Evolutionary conservation across 2,113 vertebrate species (phyloP).

Genomic region (Pongo pygmaeus): DNA sequence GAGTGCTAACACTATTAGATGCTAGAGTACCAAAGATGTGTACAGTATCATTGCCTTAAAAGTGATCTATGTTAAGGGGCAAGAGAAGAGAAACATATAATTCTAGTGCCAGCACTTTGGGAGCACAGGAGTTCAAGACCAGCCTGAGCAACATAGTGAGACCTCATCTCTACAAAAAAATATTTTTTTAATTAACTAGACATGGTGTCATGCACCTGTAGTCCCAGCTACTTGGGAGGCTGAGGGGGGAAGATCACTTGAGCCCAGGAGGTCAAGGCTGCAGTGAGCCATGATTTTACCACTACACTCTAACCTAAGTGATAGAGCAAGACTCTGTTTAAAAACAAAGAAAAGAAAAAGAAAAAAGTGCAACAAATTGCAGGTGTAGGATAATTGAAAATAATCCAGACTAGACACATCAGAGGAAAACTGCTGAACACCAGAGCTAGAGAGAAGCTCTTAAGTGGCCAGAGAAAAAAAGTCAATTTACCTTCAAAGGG

Average conservation of each 20-base stretch:
- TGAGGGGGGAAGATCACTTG: too few species aligned
- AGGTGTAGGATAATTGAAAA: neutral
- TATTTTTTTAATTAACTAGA: too few species aligned
- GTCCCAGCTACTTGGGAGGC: too few species aligned
- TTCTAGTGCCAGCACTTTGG: neutral
- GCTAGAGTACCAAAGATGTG: neutral
- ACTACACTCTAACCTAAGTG: too few species aligned
- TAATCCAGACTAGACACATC: neutral
- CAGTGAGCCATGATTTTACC: too few species aligned
- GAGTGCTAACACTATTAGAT: neutral
- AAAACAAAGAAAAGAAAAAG: too few species aligned
- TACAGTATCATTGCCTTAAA: neutral
- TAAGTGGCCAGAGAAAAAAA: neutral
- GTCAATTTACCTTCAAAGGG: neutral
- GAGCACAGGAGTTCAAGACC: too few species aligned
- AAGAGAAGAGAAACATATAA: neutral
- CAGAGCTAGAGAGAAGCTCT: neutral
- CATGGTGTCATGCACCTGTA: too few species aligned
- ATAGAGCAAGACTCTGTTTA: too few species aligned
- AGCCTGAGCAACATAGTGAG: too few species aligned
- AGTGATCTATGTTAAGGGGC: neutral
- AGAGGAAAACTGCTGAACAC: neutral
- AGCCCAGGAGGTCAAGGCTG: too few species aligned
- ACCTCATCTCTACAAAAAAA: too few species aligned
- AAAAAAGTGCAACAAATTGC: neutral